Conservation (phyloP, 2,797 vertebrate species). For the Cossypha caffra region DNA sequence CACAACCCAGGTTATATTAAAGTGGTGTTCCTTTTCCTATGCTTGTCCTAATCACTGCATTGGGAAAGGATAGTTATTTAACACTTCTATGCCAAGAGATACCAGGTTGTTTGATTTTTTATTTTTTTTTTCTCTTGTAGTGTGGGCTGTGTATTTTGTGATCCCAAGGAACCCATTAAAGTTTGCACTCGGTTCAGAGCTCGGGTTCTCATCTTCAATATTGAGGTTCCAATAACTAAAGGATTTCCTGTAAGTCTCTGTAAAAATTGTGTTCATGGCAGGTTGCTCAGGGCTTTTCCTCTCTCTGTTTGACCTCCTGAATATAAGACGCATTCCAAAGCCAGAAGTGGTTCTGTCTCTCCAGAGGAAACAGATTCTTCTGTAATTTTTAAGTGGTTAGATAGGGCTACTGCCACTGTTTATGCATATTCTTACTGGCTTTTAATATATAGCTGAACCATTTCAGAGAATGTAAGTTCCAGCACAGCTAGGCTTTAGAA, state of each 20-base stretch:
- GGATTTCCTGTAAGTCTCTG: conserved; percentile 92
- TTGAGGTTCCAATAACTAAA: conserved; percentile 93
- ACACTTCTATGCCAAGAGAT: not conserved
- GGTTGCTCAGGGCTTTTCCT: not conserved
- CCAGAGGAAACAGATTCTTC: not conserved
- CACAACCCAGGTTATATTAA: not conserved
- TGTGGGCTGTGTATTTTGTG: conserved; percentile 93
- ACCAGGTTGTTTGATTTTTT: not conserved
- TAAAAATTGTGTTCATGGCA: not conserved
- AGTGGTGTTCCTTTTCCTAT: not conserved
- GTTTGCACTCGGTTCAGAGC: conserved; percentile 92
- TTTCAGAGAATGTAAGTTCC: not conserved
- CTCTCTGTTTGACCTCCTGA: accelerated
- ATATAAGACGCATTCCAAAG: not conserved
- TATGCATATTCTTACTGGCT: not conserved
- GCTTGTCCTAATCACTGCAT: not conserved
- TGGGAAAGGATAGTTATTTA: not conserved
- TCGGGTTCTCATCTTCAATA: conserved; percentile 94
- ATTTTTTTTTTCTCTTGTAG: conserved; percentile 70
- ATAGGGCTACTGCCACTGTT: not conserved
- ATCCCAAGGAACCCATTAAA: conserved; percentile 90
- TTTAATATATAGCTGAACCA: not conserved
- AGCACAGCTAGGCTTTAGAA: not conserved
- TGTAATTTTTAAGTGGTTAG: not conserved
- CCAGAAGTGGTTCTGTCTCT: not conserved